A percentile compares a stretch with the other conserved stretches of the same genome.
Evolutionary conservation across 1,140 invertebrate species (phyloP).

Genomic region (Drosophila guanche): DNA sequence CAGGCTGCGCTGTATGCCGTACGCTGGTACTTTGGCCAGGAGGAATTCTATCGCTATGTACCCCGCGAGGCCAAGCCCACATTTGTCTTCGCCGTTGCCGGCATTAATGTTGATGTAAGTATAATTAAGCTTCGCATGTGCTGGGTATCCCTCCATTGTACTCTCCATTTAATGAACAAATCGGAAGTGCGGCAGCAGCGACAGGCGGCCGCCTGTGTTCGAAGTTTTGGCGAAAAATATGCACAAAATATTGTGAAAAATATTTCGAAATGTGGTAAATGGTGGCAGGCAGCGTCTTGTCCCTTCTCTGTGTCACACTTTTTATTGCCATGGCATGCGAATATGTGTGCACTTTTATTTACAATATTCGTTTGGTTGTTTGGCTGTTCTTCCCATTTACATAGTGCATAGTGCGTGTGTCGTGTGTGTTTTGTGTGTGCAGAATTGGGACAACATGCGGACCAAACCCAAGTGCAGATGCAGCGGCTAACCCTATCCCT

Average conservation of each 20-base stretch:
- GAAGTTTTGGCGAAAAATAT: conserved; percentile 49
- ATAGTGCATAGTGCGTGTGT: conserved; percentile 6
- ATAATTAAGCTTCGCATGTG: conserved; percentile 67
- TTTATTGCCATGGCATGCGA: conserved; percentile 40
- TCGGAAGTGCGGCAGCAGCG: conserved; percentile 29
- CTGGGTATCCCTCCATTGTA: neutral
- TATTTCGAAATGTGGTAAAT: conserved; percentile 73
- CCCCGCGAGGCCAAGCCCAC: conserved; percentile 88
- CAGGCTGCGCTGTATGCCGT: conserved; percentile 90
- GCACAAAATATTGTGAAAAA: conserved; percentile 75
- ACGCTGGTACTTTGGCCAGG: conserved; percentile 91
- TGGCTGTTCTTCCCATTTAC: conserved; percentile 23
- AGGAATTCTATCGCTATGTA: conserved; percentile 91
- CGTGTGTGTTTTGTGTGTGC: conserved; percentile 44
- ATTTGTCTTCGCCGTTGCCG: conserved; percentile 88
- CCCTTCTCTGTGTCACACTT: conserved; percentile 24
- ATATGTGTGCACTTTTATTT: conserved; percentile 73
- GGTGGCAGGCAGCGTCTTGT: conserved; percentile 22
- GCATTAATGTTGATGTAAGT: conserved; percentile 91
- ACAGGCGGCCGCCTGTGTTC: conserved; percentile 31
- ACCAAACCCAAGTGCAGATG: conserved; percentile 8
- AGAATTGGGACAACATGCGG: conserved; percentile 61
- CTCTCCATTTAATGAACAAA: conserved; percentile 66
- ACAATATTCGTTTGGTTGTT: conserved; percentile 61
- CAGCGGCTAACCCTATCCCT: neutral